Evolutionary conservation across 2,888 invertebrate species (phyloP).

Genomic region (Pseudococcus viburni): DNA sequence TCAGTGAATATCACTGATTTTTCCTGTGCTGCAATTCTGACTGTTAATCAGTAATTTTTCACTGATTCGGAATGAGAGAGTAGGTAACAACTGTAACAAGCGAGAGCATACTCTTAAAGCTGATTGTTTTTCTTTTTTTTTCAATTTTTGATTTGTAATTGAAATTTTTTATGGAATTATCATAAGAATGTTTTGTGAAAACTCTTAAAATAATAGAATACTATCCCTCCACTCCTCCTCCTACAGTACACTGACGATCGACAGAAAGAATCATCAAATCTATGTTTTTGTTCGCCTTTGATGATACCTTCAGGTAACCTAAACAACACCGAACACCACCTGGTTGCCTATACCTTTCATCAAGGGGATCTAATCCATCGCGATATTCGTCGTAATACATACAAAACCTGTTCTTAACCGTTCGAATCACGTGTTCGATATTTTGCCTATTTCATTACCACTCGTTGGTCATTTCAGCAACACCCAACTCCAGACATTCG

Average conservation of each 20-base stretch:
- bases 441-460: constrained; percentile 19
- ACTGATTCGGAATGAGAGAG: too few species aligned
- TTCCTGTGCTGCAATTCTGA: too few species aligned
- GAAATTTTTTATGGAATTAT: too few species aligned
- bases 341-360: neutral
- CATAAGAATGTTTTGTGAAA: too few species aligned
- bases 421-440: constrained; percentile 29
- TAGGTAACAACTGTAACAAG: too few species aligned
- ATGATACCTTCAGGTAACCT: neutral
- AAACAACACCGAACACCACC: neutral
- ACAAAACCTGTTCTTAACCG: neutral
- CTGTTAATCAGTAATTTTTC: too few species aligned
- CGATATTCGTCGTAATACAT: neutral
- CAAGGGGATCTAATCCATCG: neutral
- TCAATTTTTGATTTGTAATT: too few species aligned
- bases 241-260: neutral
- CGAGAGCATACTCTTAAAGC: too few species aligned
- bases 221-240: too few species aligned
- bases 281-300: neutral
- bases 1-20: too few species aligned
- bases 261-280: neutral
- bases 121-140: too few species aligned
- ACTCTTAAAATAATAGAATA: too few species aligned
- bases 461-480: neutral
- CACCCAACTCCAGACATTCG: neutral